phyloP scores from a whole-genome alignment of 2,113 vertebrate genomes.

The Silurus glanis region DNA sequence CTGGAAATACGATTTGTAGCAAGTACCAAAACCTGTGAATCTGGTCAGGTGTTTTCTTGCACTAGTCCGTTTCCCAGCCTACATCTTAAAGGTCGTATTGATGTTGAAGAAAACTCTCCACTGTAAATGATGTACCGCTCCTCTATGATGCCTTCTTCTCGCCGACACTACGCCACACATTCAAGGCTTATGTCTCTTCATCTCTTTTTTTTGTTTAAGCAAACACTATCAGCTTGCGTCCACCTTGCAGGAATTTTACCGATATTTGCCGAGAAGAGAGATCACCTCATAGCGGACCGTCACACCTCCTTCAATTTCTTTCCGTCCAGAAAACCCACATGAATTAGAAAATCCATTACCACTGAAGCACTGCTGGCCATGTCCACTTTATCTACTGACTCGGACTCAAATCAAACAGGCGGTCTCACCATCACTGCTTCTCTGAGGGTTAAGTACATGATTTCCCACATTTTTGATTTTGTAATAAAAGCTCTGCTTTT shows the following conservation, averaged over 20 bases:
- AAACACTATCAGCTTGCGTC: neutral
- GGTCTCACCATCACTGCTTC: conserved; percentile 51
- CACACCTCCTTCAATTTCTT: neutral
- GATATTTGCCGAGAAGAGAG: neutral
- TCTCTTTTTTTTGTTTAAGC: neutral
- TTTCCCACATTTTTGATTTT: conserved; percentile 56
- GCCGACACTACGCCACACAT: conserved; percentile 1
- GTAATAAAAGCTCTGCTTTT: conserved; percentile 61
- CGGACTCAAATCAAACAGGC: conserved; percentile 56
- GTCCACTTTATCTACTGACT: conserved; percentile 38
- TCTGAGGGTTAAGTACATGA: conserved; percentile 52
- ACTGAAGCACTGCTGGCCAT: neutral
- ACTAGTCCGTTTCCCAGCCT: neutral
- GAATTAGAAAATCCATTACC: conserved; percentile 4
- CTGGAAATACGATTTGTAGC: no score
- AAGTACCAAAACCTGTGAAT: neutral
- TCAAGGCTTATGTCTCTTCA: conserved; percentile 12
- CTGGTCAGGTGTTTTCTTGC: neutral
- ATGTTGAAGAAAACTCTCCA: neutral
- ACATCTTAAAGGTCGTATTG: neutral
- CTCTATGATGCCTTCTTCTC: neutral
- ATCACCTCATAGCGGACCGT: neutral
- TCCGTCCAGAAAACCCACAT: neutral
- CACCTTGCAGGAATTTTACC: neutral
- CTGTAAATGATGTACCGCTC: neutral